Conservation (phyloP, 2,888 invertebrate genomes). For the Salpingus planirostris region DNA sequence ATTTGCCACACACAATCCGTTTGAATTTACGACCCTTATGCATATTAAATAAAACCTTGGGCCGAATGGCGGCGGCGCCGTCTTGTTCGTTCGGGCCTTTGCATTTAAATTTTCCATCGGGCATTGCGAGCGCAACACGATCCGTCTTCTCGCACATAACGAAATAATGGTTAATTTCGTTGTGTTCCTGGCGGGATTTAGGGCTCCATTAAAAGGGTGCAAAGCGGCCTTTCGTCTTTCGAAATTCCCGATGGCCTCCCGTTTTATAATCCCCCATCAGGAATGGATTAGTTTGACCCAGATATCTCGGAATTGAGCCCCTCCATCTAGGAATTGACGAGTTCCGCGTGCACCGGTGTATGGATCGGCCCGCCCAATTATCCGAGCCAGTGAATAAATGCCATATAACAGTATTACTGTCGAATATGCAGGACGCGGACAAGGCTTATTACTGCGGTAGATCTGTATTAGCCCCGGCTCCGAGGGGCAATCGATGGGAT, state of each 20-base stretch:
- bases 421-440: conserved; percentile 3
- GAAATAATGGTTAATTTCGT: conserved; percentile 5
- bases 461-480: conserved; percentile 16
- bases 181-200: background rate
- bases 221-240: no score
- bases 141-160: conserved; percentile 8
- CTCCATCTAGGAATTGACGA: no score
- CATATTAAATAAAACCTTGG: conserved; percentile 13
- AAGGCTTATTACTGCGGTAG: conserved; percentile 11
- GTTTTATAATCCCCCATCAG: no score
- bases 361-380: no score
- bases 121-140: conserved; percentile 12
- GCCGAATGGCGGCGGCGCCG: conserved; percentile 5
- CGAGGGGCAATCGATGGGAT: conserved; percentile 14
- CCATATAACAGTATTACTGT: no score
- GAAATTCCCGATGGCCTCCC: no score
- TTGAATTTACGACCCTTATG: conserved; percentile 12
- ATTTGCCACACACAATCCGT: conserved; percentile 10
- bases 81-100: conserved; percentile 7
- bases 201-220: no score
- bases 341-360: no score
- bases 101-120: conserved; percentile 16
- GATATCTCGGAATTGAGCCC: no score
- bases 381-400: no score
- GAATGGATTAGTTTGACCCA: no score